These are phyloP conservation scores for Osedax fenrisi DNA, from an alignment of 2,888 invertebrate species.

Conservation along the genomic window DNA sequence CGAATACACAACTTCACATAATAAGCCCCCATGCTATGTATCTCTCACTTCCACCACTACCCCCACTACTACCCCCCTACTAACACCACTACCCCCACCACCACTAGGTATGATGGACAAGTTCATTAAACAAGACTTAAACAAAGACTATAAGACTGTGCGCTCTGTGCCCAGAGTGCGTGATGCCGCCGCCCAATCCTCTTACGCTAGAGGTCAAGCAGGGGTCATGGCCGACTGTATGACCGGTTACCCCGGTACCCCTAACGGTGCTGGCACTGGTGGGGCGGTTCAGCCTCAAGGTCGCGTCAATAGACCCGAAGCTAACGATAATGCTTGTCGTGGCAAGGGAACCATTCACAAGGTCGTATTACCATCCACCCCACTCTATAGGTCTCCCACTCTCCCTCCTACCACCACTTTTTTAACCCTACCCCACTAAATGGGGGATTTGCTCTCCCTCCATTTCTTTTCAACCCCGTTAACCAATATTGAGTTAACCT, in stretches of 20 bases:
- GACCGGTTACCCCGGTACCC: slow-evolving; percentile 24
- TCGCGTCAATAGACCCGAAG: slow-evolving; percentile 34
- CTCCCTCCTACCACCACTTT: neutral
- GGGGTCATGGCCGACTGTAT: slow-evolving; percentile 26
- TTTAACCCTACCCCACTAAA: neutral
- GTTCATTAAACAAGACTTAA: slow-evolving; percentile 29
- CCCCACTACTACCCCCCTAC: neutral
- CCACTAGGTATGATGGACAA: slow-evolving; percentile 34
- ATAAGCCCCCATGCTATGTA: too few species aligned
- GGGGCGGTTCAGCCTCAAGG: slow-evolving; percentile 13
- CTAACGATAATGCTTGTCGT: slow-evolving; percentile 29
- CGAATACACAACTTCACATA: too few species aligned
- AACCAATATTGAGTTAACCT: too few species aligned
- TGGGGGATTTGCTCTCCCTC: neutral
- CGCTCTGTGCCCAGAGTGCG: slow-evolving; percentile 29
- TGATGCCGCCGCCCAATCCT: slow-evolving; percentile 25
- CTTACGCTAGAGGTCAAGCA: neutral
- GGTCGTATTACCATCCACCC: neutral
- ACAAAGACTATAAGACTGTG: slow-evolving; percentile 31
- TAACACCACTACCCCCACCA: neutral
- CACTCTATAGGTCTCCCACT: too few species aligned
- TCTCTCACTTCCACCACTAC: neutral
- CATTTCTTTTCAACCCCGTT: neutral
- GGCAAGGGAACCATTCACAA: slow-evolving; percentile 24
- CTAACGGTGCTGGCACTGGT: neutral